Base-by-base conservation (phyloP, 2,888 invertebrate genomes). In the Theristus sp. region DNA sequence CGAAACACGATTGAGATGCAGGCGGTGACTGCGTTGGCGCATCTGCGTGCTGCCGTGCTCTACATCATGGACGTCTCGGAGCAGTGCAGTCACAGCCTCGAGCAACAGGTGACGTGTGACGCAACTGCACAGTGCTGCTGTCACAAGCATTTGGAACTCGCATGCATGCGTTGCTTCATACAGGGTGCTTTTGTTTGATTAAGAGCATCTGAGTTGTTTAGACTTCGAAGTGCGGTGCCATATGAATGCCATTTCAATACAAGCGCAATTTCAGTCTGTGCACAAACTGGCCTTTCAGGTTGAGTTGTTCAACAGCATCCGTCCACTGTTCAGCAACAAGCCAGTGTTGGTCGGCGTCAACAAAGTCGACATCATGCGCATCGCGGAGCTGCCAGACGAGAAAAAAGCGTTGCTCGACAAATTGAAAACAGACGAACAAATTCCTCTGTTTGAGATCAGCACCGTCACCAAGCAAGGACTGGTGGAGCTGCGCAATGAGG, bases 21-120 rank as follows among this genome's bases (percentile, higher is more conserved):
- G 75, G 96, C 98, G 0, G 89, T 98, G 47, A 96, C 98, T 0
- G 98, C 98, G 0, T 78, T 99, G 49, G 96, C 96, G 0, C 98
- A 99, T 78, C 80, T 99, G 46, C 79, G 91, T 56, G 89, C 98
- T 0, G 89, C 90, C 64, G 84, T 98, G 24, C 77, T 98, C 1
- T 98, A 90, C 75, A 83, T 99, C 66, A 82, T 94, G 74, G 98
- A 99, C 74, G 82, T 89, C 20, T 91, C 91, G 0, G 98, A 96
- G 75, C 91, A 91, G 75, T 98, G 98, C 75, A 94, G 93, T 0
- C 87, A 93, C 73, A 84, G 84, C n/a, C 77, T 99, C 31, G 87
- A 90, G 65, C 88, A 94, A 67, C 96, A 98, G 81, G 84, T 87
- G 31, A 70, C 73, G 60, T 29, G 13, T 53, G 22, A 1, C 10